Base-by-base conservation (phyloP, 1,140 invertebrate species). In the Drosophila virilis region DNA sequence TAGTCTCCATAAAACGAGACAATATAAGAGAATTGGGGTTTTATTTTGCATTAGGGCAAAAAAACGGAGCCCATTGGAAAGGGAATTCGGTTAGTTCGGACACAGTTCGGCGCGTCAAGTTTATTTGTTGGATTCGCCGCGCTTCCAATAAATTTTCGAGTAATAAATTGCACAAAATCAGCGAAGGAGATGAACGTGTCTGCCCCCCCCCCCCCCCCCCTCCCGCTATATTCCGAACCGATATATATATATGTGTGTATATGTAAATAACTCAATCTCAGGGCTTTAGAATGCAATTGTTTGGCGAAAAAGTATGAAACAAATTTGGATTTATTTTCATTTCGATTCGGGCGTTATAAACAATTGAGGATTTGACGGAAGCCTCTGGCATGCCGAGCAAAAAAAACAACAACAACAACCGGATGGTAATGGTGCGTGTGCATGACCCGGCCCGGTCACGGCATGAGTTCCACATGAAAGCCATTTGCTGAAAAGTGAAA, bases 291-390 rank as follows among this genome's bases (percentile, higher is more conserved):
- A 69, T 85, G 81, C 81, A 86, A 88, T 83, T 83, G 79, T 80
- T 86, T 88, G 79, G 59, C 75, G 54, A 45, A 80, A 70, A 32
- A 10, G 35, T 10, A 17, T n/a, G 32, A 8, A 38, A 54, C n/a
- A 52, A 28, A 28, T 28, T 28, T 28, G 28, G 17, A 74, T 84
- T 84, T 71, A 84, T 88, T 85, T 88, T 84, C 76, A 84, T 88
- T 89, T 78, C 62, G 72, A 82, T 82, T 73, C 64, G 33, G 72
- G 51, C 51, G 77, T 80, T 89, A 88, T 88, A 88, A 89, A 88
- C 84, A 88, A 84, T 89, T 71, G 54, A 37, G 59, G 50, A 78
- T 42, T 73, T 82, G 79, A 88, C 79, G 84, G 83, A 88, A 88
- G 78, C 78, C 71, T 60, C 51, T 52, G 73, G 69, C 69, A 83